Evolutionary conservation across 1,140 invertebrate species (phyloP).

Genomic region (Phymastichus coffea): DNA sequence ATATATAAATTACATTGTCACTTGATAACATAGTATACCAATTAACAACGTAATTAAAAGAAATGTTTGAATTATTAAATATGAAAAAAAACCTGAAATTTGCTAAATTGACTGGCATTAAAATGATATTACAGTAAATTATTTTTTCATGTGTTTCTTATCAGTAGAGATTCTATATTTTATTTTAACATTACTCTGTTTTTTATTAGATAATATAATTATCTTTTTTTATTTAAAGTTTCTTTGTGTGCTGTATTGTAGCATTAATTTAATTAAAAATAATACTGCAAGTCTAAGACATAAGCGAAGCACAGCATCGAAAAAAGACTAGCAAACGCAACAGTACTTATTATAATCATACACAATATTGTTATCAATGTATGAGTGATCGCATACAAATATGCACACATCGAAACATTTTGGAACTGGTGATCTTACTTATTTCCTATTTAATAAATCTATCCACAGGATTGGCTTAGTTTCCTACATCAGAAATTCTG

Average conservation of each 20-base stretch:
- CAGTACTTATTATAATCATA: conserved; percentile 25
- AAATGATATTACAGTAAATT: no score
- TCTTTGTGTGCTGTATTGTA: conserved; percentile 25
- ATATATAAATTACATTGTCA: no score
- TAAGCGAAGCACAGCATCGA: conserved; percentile 29
- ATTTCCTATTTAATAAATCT: conserved; percentile 24
- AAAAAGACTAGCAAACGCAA: conserved; percentile 16
- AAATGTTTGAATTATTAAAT: no score
- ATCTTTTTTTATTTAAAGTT: conserved; percentile 17
- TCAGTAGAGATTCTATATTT: neutral
- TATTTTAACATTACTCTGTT: conserved; percentile 10
- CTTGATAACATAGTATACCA: no score
- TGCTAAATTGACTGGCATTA: no score
- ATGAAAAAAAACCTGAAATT: no score
- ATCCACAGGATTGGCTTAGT: conserved; percentile 29
- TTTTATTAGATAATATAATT: conserved; percentile 21
- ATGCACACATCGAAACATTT: conserved; percentile 30
- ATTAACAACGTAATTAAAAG: no score
- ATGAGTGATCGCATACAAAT: conserved; percentile 29
- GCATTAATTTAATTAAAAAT: conserved; percentile 23
- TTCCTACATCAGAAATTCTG: conserved; percentile 29
- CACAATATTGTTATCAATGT: conserved; percentile 3
- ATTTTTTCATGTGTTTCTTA: no score
- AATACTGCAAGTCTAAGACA: conserved; percentile 38
- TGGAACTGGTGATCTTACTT: conserved; percentile 24